phyloP scores from a whole-genome alignment of 2,888 invertebrate species.

The Aporophyla nigra region DNA sequence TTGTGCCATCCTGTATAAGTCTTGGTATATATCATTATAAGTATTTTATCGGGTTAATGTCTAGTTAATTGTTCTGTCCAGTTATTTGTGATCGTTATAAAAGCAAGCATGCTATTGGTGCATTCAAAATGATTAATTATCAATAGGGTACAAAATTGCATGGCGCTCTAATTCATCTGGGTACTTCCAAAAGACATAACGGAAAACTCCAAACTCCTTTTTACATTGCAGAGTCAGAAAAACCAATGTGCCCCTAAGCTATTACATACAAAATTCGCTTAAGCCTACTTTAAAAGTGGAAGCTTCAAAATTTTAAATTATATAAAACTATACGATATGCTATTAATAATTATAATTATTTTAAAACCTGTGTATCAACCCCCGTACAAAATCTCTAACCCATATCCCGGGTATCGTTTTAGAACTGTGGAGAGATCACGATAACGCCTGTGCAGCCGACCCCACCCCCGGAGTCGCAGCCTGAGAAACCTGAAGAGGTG shows the following conservation, averaged over 20 bases:
- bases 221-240: not conserved
- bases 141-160: constrained; percentile 14
- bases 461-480: constrained; percentile 79
- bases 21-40: not conserved
- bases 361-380: not conserved
- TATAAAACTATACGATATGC: not conserved
- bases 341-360: not conserved
- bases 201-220: not conserved
- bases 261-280: constrained; percentile 16
- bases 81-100: not conserved
- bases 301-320: not conserved
- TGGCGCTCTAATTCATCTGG: constrained; percentile 4
- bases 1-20: not conserved
- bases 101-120: constrained; percentile 20
- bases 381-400: not conserved
- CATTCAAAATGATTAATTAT: not conserved
- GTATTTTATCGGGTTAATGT: constrained; percentile 1
- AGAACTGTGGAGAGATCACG: constrained; percentile 91
- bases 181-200: not conserved
- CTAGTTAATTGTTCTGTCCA: not conserved
- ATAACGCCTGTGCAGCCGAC: constrained; percentile 91
- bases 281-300: not conserved
- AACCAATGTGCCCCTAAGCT: constrained; percentile 50
- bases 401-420: constrained; percentile 64
- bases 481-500: constrained; percentile 85